Base-by-base conservation (phyloP, 2,888 invertebrate genomes). In the Automeris io region DNA sequence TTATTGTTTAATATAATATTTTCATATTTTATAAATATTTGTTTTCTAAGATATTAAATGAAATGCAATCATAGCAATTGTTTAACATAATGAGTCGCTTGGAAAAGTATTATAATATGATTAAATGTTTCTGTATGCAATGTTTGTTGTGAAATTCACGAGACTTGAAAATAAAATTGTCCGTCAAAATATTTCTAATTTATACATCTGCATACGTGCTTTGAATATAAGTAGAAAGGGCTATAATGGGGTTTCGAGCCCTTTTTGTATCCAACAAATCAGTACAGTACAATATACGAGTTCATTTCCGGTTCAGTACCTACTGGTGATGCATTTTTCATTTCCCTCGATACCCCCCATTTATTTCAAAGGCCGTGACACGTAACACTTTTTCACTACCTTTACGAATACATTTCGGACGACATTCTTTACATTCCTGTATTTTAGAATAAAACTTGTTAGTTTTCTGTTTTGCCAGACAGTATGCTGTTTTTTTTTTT, bases 221-320 rank as follows among this genome's bases (percentile, higher is more conserved):
- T 33, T 39, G 46, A 44, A 47, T 50, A 43, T 41, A 49, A 58
- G 53, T 46, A 43, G 47, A 51, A 51, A 52, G 41, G 43, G 35
- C 38, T 48, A 47, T 53, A 43, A 35, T 36, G 34, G 41, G 33
- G 33, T 43, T 45, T 42, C 21, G 47, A 43, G 48, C 43, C 40
- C 40, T 41, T 51, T 50, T 48, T 47, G 45, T 46, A 42, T 44
- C 9, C 40, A 26, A 40, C 33, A 33, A 40, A 36, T 36, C 36
- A 48, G 51, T 47, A 47, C 53, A 52, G 39, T 45, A 50, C 52
- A 56, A 57, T 37, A 43, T 47, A 57, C 47, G 56, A 46, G 44
- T 57, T 49, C 52, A 57, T 57, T 57, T 57, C 57, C 57, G 52
- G 19, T 42, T 13, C 39, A 39, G 34, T 39, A 18, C n/a, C n/a